Base-by-base conservation (phyloP, 2,113 vertebrate genomes). In the Clarias gariepinus region DNA sequence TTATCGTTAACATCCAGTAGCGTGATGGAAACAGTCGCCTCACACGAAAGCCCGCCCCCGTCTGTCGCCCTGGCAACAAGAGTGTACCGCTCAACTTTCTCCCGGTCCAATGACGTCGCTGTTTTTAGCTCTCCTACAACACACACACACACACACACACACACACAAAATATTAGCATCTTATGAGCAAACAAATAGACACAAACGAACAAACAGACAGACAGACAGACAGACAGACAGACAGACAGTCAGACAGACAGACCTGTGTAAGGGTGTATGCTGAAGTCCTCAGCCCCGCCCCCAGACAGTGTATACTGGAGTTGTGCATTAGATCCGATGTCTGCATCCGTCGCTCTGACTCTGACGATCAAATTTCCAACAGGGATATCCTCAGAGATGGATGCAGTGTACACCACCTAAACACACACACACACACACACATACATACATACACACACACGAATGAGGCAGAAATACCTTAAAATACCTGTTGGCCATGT, bases 1-100 rank as follows among this genome's bases (percentile, higher is more conserved):
- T 98, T 99, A 92, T 99, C 98, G 25, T 99, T 99, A 89, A 99
- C 96, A 1, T 99, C 98, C 88, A 96, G 95, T 87, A 99, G 93
- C 33, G 91, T 89, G 87, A 99, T 92, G 69, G 84, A 94, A 82
- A 99, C 91, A 84, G 94, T 91, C 3, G 97, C 95, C 2, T 95
- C 96, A 89, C 98, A 99, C 92, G 95, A 98, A 74, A 94, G 94
- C 64, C 98, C 98, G 2, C 98, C 98, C 0, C 97, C 96, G 3
- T 99, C 98, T 0, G 96, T 97, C 41, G 97, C 98, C 87, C 94
- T 94, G 88, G 96, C 96, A 53, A 96, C 89, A 88, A 99, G 94
- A 61, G 91, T 93, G 93, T 99, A 99, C 0, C 11, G 91, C 10
- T 97, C 94, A 6, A 95, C 95, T 86, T 90, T 95, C 92, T 99